Percentiles rank a stretch among this genome's conserved stretches.
phyloP scores from a whole-genome alignment of 1,140 invertebrate genomes.

The Leptinotarsa texana region DNA sequence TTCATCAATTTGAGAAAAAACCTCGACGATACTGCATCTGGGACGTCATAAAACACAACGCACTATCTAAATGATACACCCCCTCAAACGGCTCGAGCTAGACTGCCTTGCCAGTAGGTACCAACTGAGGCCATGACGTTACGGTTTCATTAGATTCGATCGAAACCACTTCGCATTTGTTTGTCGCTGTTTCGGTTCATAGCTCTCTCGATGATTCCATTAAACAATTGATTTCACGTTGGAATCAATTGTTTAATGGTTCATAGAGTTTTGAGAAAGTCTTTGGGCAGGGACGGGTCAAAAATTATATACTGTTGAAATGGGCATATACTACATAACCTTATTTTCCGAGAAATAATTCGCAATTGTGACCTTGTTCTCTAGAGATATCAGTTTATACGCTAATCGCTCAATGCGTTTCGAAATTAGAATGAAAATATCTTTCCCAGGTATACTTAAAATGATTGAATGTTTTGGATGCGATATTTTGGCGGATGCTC shows the following conservation, averaged over 20 bases:
- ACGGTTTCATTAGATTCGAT: constrained; percentile 22
- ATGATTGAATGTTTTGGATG: too few relatives aligned
- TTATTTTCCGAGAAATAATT: too few relatives aligned
- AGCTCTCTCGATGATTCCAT: constrained; percentile 14
- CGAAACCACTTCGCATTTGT: constrained; percentile 28
- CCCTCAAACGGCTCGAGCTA: constrained; percentile 17
- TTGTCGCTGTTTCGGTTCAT: constrained; percentile 21
- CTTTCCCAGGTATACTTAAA: too few relatives aligned
- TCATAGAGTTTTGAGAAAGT: constrained; percentile 7
- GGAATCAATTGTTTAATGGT: constrained; percentile 18
- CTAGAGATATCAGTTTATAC: too few relatives aligned
- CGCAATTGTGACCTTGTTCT: too few relatives aligned
- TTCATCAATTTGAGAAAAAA: constrained; percentile 37
- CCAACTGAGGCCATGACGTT: constrained; percentile 9
- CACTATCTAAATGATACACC: not conserved
- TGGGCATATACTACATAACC: too few relatives aligned
- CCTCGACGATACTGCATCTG: constrained; percentile 27
- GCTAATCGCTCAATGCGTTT: too few relatives aligned
- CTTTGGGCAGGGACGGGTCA: too few relatives aligned
- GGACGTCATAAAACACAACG: constrained; percentile 25
- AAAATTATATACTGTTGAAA: too few relatives aligned
- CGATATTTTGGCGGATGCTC: too few relatives aligned
- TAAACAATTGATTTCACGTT: too few relatives aligned
- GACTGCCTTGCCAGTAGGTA: constrained; percentile 22
- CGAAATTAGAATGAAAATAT: too few relatives aligned